Conservation (phyloP, 2,888 invertebrate genomes). For the Phymatocera aterrima region DNA sequence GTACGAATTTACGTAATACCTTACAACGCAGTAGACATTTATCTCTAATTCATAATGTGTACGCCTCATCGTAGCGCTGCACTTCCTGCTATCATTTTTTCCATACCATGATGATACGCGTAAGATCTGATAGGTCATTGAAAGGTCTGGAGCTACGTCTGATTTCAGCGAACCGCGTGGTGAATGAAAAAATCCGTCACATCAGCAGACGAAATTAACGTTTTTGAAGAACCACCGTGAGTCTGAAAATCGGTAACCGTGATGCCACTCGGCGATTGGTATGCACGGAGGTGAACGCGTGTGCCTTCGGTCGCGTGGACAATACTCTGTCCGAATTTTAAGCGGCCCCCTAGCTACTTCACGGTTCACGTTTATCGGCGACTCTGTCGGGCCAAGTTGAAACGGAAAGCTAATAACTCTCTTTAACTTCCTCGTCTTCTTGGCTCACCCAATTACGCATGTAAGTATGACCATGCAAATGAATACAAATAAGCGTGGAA, state of each 20-base stretch:
- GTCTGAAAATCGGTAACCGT: neutral
- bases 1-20: neutral
- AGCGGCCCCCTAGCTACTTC: conserved; percentile 47
- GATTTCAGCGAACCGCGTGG: too few relatives aligned
- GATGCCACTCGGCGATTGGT: conserved; percentile 14
- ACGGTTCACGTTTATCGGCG: conserved; percentile 32
- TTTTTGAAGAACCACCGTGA: neutral
- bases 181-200: too few relatives aligned
- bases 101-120: neutral
- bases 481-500: neutral
- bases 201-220: neutral
- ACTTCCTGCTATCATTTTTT: neutral
- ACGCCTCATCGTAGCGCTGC: neutral
- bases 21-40: neutral
- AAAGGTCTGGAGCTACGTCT: too few relatives aligned
- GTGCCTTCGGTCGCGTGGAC: conserved; percentile 68
- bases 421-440: neutral
- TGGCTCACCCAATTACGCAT: neutral
- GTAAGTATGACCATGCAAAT: neutral
- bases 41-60: neutral
- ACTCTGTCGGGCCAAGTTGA: conserved; percentile 35
- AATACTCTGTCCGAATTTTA: conserved; percentile 68
- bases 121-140: too few relatives aligned
- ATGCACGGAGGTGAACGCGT: conserved; percentile 19
- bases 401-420: conserved; percentile 3